phyloP scores from a whole-genome alignment of 2,888 invertebrate genomes.

The Ramazzottius varieornatus region DNA sequence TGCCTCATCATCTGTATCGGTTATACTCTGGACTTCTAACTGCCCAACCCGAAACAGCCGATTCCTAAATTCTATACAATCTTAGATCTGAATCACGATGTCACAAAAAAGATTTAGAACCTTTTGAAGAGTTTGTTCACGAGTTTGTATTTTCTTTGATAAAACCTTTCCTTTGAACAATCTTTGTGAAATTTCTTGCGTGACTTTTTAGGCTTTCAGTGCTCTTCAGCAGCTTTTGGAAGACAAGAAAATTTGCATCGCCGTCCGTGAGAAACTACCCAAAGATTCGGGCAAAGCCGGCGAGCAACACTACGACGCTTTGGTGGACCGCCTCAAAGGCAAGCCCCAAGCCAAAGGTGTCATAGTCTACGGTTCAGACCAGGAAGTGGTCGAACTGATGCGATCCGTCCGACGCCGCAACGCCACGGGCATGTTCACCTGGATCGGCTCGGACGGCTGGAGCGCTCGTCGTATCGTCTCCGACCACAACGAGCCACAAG shows the following conservation, averaged over 20 bases:
- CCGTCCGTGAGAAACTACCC: constrained; percentile 69
- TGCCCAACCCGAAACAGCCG: neutral
- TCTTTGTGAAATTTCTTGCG: neutral
- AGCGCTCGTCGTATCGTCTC: constrained; percentile 45
- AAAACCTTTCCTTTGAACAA: no score
- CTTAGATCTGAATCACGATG: no score
- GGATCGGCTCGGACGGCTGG: constrained; percentile 94
- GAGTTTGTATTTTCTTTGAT: no score
- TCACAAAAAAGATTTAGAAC: no score
- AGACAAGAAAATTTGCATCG: constrained; percentile 63
- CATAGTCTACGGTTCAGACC: constrained; percentile 80
- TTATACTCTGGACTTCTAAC: constrained; percentile 6
- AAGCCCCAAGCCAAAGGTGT: constrained; percentile 28
- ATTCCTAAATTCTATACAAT: no score
- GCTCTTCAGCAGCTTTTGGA: constrained; percentile 62
- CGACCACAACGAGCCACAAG: constrained; percentile 61
- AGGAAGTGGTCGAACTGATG: constrained; percentile 88
- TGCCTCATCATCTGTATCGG: no score
- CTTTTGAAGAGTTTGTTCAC: no score
- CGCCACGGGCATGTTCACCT: constrained; percentile 64
- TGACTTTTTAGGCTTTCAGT: constrained; percentile 50
- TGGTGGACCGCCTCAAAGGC: constrained; percentile 13
- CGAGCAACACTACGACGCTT: constrained; percentile 16
- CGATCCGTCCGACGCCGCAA: constrained; percentile 58
- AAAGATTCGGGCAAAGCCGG: constrained; percentile 53